Evolutionary conservation across 2,888 invertebrate species (phyloP).

Genomic region (Phytoseiulus persimilis): DNA sequence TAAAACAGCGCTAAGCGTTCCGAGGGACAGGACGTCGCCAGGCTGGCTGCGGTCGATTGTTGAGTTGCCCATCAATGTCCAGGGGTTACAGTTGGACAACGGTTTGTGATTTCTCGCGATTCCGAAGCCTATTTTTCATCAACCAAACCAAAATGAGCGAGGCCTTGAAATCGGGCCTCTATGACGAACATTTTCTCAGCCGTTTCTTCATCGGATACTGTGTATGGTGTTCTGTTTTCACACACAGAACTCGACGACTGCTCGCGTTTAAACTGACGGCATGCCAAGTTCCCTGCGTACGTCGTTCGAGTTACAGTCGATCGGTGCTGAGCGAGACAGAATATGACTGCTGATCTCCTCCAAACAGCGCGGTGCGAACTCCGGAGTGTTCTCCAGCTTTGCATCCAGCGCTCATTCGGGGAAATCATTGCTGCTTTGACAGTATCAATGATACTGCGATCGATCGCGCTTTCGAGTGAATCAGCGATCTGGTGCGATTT

Average conservation of each 20-base stretch:
- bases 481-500: too few relatives aligned
- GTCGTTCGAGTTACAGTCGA: not conserved
- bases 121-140: not conserved
- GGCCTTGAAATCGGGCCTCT: not conserved
- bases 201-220: not conserved
- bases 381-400: not conserved
- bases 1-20: not conserved
- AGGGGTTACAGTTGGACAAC: not conserved
- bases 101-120: not conserved
- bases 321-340: not conserved
- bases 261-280: not conserved
- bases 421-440: not conserved
- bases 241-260: not conserved
- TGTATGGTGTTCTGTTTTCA: not conserved
- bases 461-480: too few relatives aligned
- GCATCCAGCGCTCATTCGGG: not conserved
- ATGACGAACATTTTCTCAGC: not conserved
- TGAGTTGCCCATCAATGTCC: not conserved
- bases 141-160: not conserved
- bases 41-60: not conserved
- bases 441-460: not conserved
- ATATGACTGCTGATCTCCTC: not conserved
- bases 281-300: not conserved
- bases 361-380: not conserved
- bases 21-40: not conserved